Evolutionary conservation across 2,113 vertebrate species (phyloP).

Genomic region (Sterna hirundo): DNA sequence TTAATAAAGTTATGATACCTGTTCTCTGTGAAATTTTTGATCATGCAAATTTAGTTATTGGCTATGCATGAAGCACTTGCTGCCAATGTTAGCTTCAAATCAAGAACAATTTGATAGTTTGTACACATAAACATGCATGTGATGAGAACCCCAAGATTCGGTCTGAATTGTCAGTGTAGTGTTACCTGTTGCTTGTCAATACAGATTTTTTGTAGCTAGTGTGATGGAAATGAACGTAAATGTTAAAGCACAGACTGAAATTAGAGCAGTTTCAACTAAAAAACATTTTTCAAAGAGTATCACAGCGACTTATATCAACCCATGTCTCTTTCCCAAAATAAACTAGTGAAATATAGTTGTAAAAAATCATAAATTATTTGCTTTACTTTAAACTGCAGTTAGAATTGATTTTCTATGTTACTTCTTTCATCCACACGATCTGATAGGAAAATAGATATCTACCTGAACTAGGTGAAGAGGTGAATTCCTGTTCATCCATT

Average conservation of each 20-base stretch:
- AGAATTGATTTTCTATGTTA: background rate
- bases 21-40: background rate
- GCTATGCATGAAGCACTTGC: background rate
- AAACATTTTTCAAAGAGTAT: background rate
- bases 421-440: background rate
- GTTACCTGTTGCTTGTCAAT: background rate
- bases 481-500: background rate
- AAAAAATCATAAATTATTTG: background rate
- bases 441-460: background rate
- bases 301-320: background rate
- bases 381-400: background rate
- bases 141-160: background rate
- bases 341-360: background rate
- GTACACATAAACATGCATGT: background rate
- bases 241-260: background rate
- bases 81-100: background rate
- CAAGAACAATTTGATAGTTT: background rate
- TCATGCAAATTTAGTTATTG: background rate
- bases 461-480: background rate
- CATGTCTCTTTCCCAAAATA: background rate
- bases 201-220: background rate
- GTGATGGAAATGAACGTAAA: background rate
- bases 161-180: background rate
- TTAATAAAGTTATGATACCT: background rate
- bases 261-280: background rate